Conservation (phyloP, 1,140 invertebrate species). For the Bombus pascuorum region DNA sequence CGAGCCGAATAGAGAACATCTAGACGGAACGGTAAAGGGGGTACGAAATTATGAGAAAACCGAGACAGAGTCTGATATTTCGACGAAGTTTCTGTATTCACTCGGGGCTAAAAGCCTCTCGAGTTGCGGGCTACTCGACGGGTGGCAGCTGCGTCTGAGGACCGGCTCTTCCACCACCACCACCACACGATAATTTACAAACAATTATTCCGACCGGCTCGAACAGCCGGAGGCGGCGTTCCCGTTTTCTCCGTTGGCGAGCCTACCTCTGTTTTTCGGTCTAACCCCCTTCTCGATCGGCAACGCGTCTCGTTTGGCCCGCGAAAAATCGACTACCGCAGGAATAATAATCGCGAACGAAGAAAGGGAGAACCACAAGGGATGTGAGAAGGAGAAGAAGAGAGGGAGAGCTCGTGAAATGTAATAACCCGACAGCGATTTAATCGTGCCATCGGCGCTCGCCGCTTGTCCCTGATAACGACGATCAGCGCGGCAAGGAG, state of each 20-base stretch:
- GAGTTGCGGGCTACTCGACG: slow-evolving; percentile 31
- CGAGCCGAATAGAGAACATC: background rate
- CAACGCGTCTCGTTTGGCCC: background rate
- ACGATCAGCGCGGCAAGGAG: slow-evolving; percentile 37
- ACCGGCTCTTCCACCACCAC: slow-evolving; percentile 22
- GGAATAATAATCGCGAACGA: slow-evolving; percentile 35
- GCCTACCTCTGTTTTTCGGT: slow-evolving; percentile 34
- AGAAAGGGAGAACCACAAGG: background rate
- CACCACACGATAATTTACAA: slow-evolving; percentile 54
- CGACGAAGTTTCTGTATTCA: slow-evolving; percentile 42
- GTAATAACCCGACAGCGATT: slow-evolving; percentile 60
- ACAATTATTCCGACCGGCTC: slow-evolving; percentile 46
- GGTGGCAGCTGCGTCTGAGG: slow-evolving; percentile 45
- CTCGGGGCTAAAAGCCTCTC: slow-evolving; percentile 43
- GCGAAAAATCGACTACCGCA: slow-evolving; percentile 14
- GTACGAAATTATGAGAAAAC: slow-evolving; percentile 32
- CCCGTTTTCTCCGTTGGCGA: slow-evolving; percentile 17
- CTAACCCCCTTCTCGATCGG: background rate
- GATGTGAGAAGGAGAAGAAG: background rate
- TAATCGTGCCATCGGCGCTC: slow-evolving; percentile 45
- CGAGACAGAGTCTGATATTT: slow-evolving; percentile 29
- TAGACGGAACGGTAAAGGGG: background rate
- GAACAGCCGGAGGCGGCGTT: slow-evolving; percentile 18
- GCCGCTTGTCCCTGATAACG: slow-evolving; percentile 54
- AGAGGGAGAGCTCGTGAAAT: slow-evolving; percentile 26